Evolutionary conservation across 2,797 vertebrate species (phyloP), one percentile per base, ranked within the genome.

Genomic region (Furcifer pardalis): DNA sequence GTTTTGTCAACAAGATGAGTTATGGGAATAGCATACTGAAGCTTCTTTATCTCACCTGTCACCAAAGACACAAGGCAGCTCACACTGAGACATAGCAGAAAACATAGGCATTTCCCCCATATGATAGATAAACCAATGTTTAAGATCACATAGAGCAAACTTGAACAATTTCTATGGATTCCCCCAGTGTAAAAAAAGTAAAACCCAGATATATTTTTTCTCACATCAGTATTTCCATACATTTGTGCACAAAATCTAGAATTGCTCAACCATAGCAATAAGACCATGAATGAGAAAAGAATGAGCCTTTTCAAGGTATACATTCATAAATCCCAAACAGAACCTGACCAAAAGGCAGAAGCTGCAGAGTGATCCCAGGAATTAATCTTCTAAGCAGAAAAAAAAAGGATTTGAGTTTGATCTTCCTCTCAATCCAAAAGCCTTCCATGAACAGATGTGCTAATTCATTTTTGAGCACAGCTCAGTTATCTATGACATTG

Each of bases 261-360:
- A 73, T 13, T 73, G 37, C 32, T 82, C 44, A 6, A 73, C 27
- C 52, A 21, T 35, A 71, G 15, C 40, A n/a, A 42, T 44, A 62
- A 60, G 21, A 21, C 7, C 7, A 32, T 69, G 35, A 4, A n/a
- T 30, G 12, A 37, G 21, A 63, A 37, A 82, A 63, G n/a, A 49
- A 46, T 82, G 62, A 25, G 23, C 23, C 9, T 62, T 60, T 65
- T 19, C 32, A 35, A 17, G 44, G 23, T 49, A 49, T 46, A 74
- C 7, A 63, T 17, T 63, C 44, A 32, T 3, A 82, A 49, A 76
- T 83, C 19, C 27, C 30, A 52, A 76, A 9, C 35, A 42, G n/a
- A 83, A 83, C 76, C 56, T 30, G 30, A 81, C 40, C 17, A 59
- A 71, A 81, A 42, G 52, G 13, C 37, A 73, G 37, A 73, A 60